phyloP scores from a whole-genome alignment of 2,113 vertebrate species.

The Sceloporus tristichus region DNA sequence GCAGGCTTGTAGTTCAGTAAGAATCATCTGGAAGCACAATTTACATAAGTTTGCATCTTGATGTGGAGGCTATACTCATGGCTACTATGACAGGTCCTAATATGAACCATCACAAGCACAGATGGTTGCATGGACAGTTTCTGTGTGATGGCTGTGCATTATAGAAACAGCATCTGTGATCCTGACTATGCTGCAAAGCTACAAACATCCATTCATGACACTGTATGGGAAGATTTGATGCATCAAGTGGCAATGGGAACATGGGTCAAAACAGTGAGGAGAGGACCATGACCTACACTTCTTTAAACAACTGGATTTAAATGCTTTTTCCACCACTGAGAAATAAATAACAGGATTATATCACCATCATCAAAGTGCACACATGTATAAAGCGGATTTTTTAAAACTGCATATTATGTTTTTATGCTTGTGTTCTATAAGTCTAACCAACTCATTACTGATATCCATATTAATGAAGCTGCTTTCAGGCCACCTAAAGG shows the following conservation, averaged over 20 bases:
- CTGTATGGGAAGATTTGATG: background rate
- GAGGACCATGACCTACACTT: background rate
- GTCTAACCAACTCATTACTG: background rate
- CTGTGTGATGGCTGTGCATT: background rate
- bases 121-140: background rate
- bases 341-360: background rate
- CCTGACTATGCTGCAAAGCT: background rate
- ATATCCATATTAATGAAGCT: background rate
- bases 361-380: background rate
- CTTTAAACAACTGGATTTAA: background rate
- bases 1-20: background rate
- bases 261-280: background rate
- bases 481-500: background rate
- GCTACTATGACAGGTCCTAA: background rate
- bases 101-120: background rate
- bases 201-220: background rate
- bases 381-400: background rate
- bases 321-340: background rate
- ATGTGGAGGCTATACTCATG: background rate
- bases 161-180: background rate
- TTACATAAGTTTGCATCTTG: background rate
- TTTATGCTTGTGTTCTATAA: background rate
- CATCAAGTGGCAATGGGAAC: background rate
- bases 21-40: no score
- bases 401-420: background rate